Conservation (phyloP, 1,140 invertebrate species). For the Thrips palmi region DNA sequence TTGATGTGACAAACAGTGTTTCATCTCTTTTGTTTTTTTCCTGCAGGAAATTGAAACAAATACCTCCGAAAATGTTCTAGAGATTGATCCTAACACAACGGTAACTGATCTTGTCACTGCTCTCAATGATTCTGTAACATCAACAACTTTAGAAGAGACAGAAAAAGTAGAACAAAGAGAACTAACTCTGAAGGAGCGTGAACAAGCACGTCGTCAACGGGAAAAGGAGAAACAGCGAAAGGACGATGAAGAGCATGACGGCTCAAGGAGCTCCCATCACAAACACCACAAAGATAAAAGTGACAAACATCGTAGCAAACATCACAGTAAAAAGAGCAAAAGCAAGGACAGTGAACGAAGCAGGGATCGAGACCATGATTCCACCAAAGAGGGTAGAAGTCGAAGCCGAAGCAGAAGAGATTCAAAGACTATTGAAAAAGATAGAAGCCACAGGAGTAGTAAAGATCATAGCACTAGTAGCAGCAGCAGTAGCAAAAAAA, state of each 20-base stretch:
- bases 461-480: conserved; percentile 4
- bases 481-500: conserved; percentile 1
- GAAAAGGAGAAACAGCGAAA: too few relatives aligned
- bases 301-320: conserved; percentile 17
- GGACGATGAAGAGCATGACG: conserved; percentile 1
- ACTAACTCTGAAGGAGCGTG: too few relatives aligned
- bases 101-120: conserved; percentile 41
- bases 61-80: conserved; percentile 26
- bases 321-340: conserved; percentile 20
- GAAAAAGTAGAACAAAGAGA: conserved; percentile 7
- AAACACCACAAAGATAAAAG: conserved; percentile 16
- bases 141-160: conserved; percentile 7
- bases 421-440: background rate
- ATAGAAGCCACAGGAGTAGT: conserved; percentile 11
- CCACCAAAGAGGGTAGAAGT: conserved; percentile 14
- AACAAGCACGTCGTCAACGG: too few relatives aligned
- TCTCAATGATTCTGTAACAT: conserved; percentile 26
- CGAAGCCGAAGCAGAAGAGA: conserved; percentile 14
- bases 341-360: conserved; percentile 19
- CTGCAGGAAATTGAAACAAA: conserved; percentile 29
- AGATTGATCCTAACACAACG: conserved; percentile 37
- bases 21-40: too few relatives aligned
- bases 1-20: too few relatives aligned
- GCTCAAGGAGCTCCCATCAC: conserved; percentile 18
- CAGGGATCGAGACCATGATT: conserved; percentile 16